phyloP scores from a whole-genome alignment of 2,888 invertebrate genomes.

The Drosophila maculinotata region DNA sequence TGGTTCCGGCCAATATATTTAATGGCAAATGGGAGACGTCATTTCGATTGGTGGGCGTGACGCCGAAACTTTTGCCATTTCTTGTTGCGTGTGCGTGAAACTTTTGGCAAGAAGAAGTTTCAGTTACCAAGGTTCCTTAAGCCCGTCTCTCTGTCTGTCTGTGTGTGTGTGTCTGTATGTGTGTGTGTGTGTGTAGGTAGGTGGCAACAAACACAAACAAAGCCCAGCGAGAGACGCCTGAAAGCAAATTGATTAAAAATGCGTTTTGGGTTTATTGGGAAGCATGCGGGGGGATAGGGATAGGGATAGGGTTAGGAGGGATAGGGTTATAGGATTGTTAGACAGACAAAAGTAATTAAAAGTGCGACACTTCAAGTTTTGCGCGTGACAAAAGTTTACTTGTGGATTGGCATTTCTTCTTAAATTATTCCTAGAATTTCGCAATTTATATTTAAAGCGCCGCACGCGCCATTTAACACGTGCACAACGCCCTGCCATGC shows the following conservation, averaged over 20 bases:
- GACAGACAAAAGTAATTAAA: slow-evolving; percentile 76
- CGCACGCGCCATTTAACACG: slow-evolving; percentile 62
- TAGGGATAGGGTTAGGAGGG: background rate
- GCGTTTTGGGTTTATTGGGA: slow-evolving; percentile 40
- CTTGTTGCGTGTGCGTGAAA: slow-evolving; percentile 67
- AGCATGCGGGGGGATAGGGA: background rate
- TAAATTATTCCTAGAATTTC: slow-evolving; percentile 16
- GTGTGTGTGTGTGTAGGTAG: slow-evolving; percentile 12
- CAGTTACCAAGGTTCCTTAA: slow-evolving; percentile 36
- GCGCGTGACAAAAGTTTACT: slow-evolving; percentile 72
- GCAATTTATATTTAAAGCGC: slow-evolving; percentile 55
- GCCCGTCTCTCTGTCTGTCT: background rate
- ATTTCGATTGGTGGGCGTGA: slow-evolving; percentile 65
- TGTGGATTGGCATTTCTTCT: slow-evolving; percentile 32
- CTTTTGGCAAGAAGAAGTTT: slow-evolving; percentile 49
- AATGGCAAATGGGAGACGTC: slow-evolving; percentile 37
- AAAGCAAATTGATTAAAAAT: slow-evolving; percentile 76
- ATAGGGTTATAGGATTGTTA: slow-evolving; percentile 21
- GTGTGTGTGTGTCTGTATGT: background rate
- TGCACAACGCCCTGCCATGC: slow-evolving; percentile 3
- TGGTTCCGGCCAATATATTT: slow-evolving; percentile 62
- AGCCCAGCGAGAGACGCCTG: slow-evolving; percentile 43
- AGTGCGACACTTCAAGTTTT: slow-evolving; percentile 76
- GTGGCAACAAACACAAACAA: slow-evolving; percentile 58
- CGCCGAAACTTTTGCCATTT: slow-evolving; percentile 61